A percentile compares a stretch with the other conserved stretches of the same genome.
These are phyloP conservation scores for Porphyrio hochstetteri DNA, from an alignment of 2,113 vertebrate species.

Conservation along the genomic window DNA sequence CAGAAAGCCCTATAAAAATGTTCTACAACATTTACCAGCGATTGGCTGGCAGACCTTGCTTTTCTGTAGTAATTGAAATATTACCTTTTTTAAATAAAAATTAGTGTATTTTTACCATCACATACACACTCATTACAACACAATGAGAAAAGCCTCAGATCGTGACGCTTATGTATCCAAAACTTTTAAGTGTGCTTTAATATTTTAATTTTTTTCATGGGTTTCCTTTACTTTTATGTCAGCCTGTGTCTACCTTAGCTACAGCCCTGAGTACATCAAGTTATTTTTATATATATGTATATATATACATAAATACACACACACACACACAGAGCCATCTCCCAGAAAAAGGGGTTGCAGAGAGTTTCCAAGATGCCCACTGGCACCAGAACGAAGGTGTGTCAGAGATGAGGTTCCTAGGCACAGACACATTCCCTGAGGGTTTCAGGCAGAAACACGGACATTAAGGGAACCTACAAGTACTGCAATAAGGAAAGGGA, in stretches of 20 bases:
- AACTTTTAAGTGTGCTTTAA: background rate
- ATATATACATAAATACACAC: rapidly evolving
- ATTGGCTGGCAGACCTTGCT: background rate
- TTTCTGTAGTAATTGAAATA: slow-evolving; percentile 16
- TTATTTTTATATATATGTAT: background rate
- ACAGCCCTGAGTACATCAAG: background rate
- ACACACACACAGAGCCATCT: background rate
- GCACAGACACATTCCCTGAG: background rate
- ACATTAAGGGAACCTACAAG: background rate
- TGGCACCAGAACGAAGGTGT: background rate
- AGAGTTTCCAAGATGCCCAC: background rate
- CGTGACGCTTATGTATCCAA: background rate
- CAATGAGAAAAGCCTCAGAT: rapidly evolving
- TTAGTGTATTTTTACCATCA: background rate
- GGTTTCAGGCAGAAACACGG: background rate
- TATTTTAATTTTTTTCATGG: background rate
- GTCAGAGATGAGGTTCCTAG: background rate
- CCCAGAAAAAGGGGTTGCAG: background rate
- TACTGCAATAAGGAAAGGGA: background rate
- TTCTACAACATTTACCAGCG: slow-evolving; percentile 53
- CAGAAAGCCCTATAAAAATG: slow-evolving; percentile 29
- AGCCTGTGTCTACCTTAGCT: background rate
- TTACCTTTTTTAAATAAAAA: background rate
- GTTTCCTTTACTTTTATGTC: background rate
- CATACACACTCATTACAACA: background rate